These are phyloP conservation scores for Harpagifer antarcticus DNA, from an alignment of 2,797 vertebrate species.

Conservation along the genomic window DNA sequence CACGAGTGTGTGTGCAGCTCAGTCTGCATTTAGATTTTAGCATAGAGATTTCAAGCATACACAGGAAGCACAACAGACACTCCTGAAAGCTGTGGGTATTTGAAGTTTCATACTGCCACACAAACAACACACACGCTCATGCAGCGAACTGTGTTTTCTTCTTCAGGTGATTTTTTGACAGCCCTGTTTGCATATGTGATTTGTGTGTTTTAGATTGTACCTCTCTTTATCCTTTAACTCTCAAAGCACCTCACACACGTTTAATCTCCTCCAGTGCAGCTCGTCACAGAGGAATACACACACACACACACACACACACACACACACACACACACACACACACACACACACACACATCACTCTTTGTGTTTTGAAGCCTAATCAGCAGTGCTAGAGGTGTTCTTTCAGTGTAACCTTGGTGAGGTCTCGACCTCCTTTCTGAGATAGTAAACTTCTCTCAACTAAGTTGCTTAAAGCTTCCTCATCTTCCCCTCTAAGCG, in stretches of 20 bases:
- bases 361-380: slow-evolving; percentile 19
- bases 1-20: slow-evolving; percentile 4
- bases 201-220: slow-evolving; percentile 10
- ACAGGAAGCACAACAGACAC: slow-evolving; percentile 18
- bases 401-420: slow-evolving; percentile 23
- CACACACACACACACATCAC: neutral
- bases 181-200: slow-evolving; percentile 29
- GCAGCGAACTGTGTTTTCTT: neutral
- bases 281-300: neutral
- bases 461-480: slow-evolving; percentile 33
- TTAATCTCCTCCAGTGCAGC: slow-evolving; percentile 19
- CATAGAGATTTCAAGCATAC: slow-evolving; percentile 1
- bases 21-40: slow-evolving; percentile 39
- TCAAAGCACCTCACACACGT: slow-evolving; percentile 23
- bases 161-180: slow-evolving; percentile 27
- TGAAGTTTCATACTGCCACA: slow-evolving; percentile 10
- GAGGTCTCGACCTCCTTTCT: slow-evolving; percentile 34
- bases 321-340: neutral
- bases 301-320: neutral
- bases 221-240: slow-evolving; percentile 8
- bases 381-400: slow-evolving; percentile 27
- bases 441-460: slow-evolving; percentile 45
- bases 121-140: neutral
- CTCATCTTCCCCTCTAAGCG: slow-evolving; percentile 47
- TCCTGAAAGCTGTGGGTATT: slow-evolving; percentile 7